Base-by-base conservation (phyloP, 1,140 invertebrate genomes). In the Lasioglossum albipes region DNA sequence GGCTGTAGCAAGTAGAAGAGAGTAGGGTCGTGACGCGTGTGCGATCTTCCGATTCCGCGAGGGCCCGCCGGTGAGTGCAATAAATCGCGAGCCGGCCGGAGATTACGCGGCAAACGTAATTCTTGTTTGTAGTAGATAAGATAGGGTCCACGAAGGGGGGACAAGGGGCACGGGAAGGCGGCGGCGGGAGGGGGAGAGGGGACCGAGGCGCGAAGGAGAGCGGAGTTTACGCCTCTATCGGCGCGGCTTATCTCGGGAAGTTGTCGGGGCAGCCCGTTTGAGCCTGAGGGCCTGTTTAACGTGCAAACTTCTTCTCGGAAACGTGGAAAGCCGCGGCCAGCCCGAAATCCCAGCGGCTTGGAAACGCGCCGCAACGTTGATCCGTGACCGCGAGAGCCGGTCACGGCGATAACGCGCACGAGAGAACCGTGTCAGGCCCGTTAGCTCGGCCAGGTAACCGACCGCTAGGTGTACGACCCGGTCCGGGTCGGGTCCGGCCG, bases 71-170 rank as follows among this genome's bases (percentile, higher is more conserved):
- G 18, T n/a, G 12, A 27, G 76, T 22, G 77, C 91, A 92, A 92
- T 92, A 92, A 92, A 92, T 92, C 87, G 90, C 86, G 80, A 82
- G 78, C 62, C 79, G 61, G 80, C 80, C 82, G 73, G 84, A 91
- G 92, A 92, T 93, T 93, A 90, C 90, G 87, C 85, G 88, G 88
- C 90, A 87, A 91, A 91, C 91, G 90, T 92, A 92, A 92, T 91
- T 93, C 92, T 93, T 92, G 91, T 92, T 92, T 92, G 91, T 93
- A 92, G 90, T 91, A 92, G 92, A 93, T 93, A 92, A 93, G 92
- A 91, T 91, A 90, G 84, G 65, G 66, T 31, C 22, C 62, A 64
- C 69, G 42, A 61, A 31, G 70, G 72, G 61, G 42, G 45, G 49
- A 27, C 18, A 0, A 36, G 36, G 36, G 36, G 36, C 36, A 36